These are phyloP conservation scores for Drosophila trichaetosa DNA, from an alignment of 2,888 invertebrate genomes.

Conservation along the genomic window DNA sequence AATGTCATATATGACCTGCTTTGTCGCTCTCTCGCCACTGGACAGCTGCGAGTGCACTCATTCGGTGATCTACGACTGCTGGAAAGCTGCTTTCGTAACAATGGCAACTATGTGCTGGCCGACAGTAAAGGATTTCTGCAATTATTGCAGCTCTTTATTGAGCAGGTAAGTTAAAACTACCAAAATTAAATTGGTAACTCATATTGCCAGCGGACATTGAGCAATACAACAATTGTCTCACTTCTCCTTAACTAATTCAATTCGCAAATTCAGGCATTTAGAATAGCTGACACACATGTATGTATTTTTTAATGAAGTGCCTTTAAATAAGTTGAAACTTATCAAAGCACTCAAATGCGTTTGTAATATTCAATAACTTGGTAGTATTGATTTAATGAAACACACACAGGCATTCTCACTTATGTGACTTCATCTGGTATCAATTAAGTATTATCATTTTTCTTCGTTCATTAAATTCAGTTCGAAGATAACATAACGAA, in stretches of 20 bases:
- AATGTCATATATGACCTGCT: constrained; percentile 81
- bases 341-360: neutral
- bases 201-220: constrained; percentile 9
- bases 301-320: neutral
- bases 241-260: neutral
- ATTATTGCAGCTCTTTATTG: constrained; percentile 82
- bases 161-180: constrained; percentile 77
- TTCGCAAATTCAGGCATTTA: neutral
- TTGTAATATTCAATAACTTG: neutral
- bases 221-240: neutral
- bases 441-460: constrained; percentile 15
- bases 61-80: constrained; percentile 77
- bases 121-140: constrained; percentile 83
- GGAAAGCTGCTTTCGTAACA: constrained; percentile 82
- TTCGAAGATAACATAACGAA: constrained; percentile 16
- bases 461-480: constrained; percentile 15
- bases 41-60: constrained; percentile 77
- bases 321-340: neutral
- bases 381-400: neutral
- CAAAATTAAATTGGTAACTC: constrained; percentile 20
- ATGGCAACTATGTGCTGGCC: constrained; percentile 83
- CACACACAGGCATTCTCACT: neutral
- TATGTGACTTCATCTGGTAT: neutral
- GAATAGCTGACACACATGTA: neutral
- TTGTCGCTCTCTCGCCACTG: constrained; percentile 80